Conservation (phyloP, 2,888 invertebrate genomes). For the Gortyna flavago region DNA sequence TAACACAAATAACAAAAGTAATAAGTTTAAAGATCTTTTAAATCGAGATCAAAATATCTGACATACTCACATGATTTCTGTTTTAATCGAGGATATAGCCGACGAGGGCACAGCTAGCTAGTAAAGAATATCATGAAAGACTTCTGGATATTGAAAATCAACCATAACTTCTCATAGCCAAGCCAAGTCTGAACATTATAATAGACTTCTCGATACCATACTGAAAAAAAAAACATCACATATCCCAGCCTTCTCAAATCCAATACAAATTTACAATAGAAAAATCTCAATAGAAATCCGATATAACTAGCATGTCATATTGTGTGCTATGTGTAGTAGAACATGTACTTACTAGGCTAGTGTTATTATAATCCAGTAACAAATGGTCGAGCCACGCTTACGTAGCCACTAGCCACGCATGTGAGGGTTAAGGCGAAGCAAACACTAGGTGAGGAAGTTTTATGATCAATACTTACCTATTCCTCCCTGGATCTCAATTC, state of each 20-base stretch:
- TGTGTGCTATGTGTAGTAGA: constrained; percentile 32
- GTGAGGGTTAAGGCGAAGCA: constrained; percentile 59
- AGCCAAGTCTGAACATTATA: not conserved
- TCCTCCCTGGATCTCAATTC: no score
- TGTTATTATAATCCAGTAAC: constrained; percentile 76
- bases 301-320: constrained; percentile 37
- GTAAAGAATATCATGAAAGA: not conserved
- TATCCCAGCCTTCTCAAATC: constrained; percentile 8
- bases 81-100: not conserved
- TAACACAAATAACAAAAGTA: not conserved
- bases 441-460: not conserved
- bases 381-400: constrained; percentile 71
- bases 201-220: constrained; percentile 3
- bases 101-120: not conserved
- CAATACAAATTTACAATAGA: constrained; percentile 22
- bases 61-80: not conserved
- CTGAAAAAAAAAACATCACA: constrained; percentile 16
- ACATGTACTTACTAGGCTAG: constrained; percentile 34
- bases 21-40: not conserved
- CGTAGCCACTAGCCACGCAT: constrained; percentile 52
- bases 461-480: not conserved
- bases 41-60: not conserved
- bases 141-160: not conserved
- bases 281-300: constrained; percentile 45
- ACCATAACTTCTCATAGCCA: not conserved